Conservation (phyloP, 2,113 vertebrate genomes). For the Oryzias curvinotus region DNA sequence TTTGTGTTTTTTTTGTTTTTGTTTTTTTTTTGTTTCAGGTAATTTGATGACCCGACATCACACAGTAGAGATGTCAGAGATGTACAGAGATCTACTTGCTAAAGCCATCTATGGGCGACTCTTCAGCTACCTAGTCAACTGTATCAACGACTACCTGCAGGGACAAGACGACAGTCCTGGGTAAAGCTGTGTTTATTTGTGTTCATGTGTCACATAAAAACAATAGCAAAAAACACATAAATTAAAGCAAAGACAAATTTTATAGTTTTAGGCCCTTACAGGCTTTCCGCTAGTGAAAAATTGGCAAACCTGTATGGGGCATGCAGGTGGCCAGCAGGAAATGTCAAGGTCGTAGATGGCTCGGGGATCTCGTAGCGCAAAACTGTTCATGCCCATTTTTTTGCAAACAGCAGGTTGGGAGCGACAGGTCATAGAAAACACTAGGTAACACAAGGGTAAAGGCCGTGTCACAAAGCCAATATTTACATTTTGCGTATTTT, state of each 20-base stretch:
- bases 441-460: no score
- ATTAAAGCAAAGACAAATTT: not conserved
- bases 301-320: no score
- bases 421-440: no score
- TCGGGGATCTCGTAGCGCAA: no score
- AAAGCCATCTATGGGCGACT: slow-evolving; percentile 90
- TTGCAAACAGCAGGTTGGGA: no score
- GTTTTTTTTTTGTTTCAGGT: slow-evolving; percentile 73
- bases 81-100: slow-evolving; percentile 88
- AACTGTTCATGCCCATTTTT: no score
- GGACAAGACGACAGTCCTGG: slow-evolving; percentile 80
- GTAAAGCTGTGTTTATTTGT: slow-evolving; percentile 66
- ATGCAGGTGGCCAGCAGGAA: no score
- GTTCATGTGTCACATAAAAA: not conserved
- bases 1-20: not conserved
- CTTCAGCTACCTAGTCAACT: slow-evolving; percentile 90
- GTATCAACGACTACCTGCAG: slow-evolving; percentile 86
- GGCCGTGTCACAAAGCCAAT: no score
- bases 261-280: no score
- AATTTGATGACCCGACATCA: slow-evolving; percentile 85
- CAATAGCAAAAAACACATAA: not conserved
- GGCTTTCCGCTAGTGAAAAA: no score
- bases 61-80: slow-evolving; percentile 83
- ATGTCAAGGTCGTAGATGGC: no score
- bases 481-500: no score